phyloP scores from a whole-genome alignment of 1,140 invertebrate species.

The Rhagoletis pomonella region DNA sequence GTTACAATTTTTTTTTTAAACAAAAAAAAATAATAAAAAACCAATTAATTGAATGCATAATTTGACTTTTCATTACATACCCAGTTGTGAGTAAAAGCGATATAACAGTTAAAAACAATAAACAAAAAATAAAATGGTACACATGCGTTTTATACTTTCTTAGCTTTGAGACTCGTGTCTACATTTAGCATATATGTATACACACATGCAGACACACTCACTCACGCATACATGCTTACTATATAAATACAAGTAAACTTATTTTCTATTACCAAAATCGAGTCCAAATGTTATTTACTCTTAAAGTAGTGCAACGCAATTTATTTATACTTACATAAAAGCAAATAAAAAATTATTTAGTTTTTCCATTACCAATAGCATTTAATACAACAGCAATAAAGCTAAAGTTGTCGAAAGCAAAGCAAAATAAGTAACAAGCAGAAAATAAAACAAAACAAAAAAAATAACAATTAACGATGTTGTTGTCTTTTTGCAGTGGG shows the following conservation, averaged over 20 bases:
- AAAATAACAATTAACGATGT: neutral
- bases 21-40: neutral
- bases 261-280: constrained; percentile 5
- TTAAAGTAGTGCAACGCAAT: no score
- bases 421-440: neutral
- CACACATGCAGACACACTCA: neutral
- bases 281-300: neutral
- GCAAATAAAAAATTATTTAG: neutral
- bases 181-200: neutral
- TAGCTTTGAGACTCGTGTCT: neutral
- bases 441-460: neutral
- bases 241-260: neutral
- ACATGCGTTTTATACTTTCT: neutral
- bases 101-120: neutral
- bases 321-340: neutral
- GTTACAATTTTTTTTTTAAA: neutral
- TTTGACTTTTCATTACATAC: constrained; percentile 44
- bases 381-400: constrained; percentile 20
- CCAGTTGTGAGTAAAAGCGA: neutral
- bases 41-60: constrained; percentile 23
- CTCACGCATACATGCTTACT: neutral
- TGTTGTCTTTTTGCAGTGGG: neutral
- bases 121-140: neutral
- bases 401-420: neutral
- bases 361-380: constrained; percentile 10